These are phyloP conservation scores for Laticauda colubrina DNA, from an alignment of 2,113 vertebrate species.

Conservation along the genomic window DNA sequence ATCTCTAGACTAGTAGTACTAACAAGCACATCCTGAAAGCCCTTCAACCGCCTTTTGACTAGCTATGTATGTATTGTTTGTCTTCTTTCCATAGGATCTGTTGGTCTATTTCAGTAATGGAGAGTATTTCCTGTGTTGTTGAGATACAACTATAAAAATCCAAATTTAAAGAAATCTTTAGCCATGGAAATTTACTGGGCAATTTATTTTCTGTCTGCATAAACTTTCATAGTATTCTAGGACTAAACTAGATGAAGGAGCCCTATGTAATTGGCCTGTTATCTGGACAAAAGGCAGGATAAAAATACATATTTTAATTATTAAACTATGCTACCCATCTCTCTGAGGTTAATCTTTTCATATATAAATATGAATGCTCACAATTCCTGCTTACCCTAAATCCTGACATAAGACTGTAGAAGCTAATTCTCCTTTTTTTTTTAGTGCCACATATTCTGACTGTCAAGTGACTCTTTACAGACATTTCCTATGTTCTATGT, in stretches of 20 bases:
- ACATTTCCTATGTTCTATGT: neutral
- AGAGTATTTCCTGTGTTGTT: neutral
- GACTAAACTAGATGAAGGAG: too few species aligned
- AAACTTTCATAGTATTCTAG: neutral
- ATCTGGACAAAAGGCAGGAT: neutral
- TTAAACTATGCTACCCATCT: too few species aligned
- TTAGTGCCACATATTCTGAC: neutral
- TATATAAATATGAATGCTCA: neutral
- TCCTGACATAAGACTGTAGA: neutral
- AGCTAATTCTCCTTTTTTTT: neutral
- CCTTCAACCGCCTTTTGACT: neutral
- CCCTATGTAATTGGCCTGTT: too few species aligned
- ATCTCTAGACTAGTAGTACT: neutral
- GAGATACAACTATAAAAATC: neutral
- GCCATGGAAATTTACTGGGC: neutral
- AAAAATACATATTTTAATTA: neutral
- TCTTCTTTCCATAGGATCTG: neutral
- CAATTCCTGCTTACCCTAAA: constrained; percentile 2
- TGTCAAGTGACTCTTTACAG: neutral
- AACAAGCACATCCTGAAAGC: neutral
- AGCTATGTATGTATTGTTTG: neutral
- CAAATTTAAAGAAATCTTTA: neutral
- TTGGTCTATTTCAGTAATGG: neutral
- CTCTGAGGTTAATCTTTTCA: too few species aligned
- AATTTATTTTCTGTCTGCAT: neutral